Conservation (phyloP, 2,113 vertebrate species). For the Phaethon lepturus region DNA sequence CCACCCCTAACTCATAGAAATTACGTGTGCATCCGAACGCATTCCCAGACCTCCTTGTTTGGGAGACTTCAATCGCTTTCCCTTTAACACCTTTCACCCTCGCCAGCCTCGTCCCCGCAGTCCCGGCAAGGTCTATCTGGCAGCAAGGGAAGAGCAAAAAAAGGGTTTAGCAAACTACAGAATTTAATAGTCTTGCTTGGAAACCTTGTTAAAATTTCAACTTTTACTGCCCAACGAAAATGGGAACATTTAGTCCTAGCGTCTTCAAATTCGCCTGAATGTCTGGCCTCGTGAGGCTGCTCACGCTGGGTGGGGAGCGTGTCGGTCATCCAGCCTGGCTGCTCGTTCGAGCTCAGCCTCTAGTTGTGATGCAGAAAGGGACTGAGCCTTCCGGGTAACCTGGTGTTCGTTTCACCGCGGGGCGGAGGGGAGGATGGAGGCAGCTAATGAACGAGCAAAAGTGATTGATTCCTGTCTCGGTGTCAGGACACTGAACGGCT, state of each 20-base stretch:
- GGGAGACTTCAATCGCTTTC: not conserved
- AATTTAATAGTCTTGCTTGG: not conserved
- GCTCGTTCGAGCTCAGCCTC: not conserved
- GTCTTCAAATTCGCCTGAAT: fast-evolving
- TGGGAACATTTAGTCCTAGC: not conserved
- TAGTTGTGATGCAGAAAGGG: not conserved
- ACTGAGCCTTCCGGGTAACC: not conserved
- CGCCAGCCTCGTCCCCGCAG: not conserved
- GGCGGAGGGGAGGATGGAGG: not conserved
- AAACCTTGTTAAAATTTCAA: not conserved
- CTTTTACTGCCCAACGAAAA: not conserved
- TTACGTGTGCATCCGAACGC: not conserved
- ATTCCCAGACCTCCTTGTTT: not conserved
- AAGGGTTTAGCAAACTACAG: not conserved
- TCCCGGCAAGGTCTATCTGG: not conserved
- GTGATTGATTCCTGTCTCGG: not conserved
- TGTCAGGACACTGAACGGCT: not conserved
- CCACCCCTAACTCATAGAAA: not conserved
- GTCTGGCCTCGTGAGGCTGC: not conserved
- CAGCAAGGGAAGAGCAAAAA: not conserved
- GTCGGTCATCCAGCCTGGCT: not conserved
- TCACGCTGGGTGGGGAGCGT: not conserved
- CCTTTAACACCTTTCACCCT: not conserved
- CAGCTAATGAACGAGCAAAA: not conserved
- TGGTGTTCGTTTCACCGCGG: not conserved